Percentiles rank a stretch among this genome's conserved stretches.
Evolutionary conservation across 2,113 vertebrate species (phyloP).

Genomic region (Rhegmatorhina hoffmannsi): DNA sequence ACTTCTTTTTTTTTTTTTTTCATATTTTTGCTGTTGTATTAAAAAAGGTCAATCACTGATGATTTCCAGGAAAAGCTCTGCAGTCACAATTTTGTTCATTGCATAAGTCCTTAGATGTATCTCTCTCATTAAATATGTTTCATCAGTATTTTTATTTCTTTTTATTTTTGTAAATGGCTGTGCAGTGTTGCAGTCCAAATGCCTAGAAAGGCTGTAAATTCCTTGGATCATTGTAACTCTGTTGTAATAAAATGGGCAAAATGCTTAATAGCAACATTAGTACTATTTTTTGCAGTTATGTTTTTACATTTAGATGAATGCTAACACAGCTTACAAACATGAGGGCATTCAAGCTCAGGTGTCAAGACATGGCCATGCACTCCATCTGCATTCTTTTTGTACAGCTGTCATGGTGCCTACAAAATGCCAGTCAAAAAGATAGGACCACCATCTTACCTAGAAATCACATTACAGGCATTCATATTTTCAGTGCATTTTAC

Average conservation of each 20-base stretch:
- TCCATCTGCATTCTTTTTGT: background rate
- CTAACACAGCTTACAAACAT: background rate
- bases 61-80: slow-evolving; percentile 1
- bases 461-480: background rate
- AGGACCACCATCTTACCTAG: background rate
- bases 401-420: background rate
- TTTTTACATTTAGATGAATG: background rate
- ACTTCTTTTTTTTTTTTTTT: background rate
- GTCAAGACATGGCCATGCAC: background rate
- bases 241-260: background rate
- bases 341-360: background rate
- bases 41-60: background rate
- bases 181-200: background rate
- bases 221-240: background rate
- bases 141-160: background rate
- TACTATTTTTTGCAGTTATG: background rate
- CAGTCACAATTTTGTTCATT: background rate
- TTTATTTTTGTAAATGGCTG: background rate
- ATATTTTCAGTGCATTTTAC: background rate
- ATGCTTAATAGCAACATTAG: background rate
- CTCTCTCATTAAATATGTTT: background rate
- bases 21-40: background rate
- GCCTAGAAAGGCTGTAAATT: background rate
- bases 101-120: background rate
- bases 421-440: background rate